Evolutionary conservation across 2,113 vertebrate genomes (phyloP).

Genomic region (Labrus mixtus): DNA sequence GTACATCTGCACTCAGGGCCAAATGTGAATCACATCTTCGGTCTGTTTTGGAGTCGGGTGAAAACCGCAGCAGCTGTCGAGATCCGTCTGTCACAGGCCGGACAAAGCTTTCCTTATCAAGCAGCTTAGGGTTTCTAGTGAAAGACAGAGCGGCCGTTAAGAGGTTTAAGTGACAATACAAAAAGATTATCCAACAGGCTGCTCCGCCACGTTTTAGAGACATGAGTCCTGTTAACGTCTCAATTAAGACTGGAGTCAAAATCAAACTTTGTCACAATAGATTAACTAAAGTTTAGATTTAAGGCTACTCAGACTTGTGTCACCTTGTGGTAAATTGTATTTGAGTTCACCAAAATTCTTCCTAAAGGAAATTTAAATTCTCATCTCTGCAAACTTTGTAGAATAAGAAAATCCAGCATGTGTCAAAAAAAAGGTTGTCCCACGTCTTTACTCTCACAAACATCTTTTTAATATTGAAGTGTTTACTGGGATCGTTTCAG

Average conservation of each 20-base stretch:
- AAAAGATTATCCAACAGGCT: slow-evolving; percentile 23
- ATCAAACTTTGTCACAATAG: neutral
- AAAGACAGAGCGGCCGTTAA: slow-evolving; percentile 53
- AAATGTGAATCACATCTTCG: slow-evolving; percentile 48
- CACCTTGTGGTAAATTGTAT: neutral
- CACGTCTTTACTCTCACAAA: neutral
- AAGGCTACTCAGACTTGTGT: neutral
- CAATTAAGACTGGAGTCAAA: neutral
- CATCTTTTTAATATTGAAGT: slow-evolving; percentile 1
- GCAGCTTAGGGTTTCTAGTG: slow-evolving; percentile 23
- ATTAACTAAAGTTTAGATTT: neutral
- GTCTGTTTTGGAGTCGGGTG: neutral
- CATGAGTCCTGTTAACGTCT: slow-evolving; percentile 11
- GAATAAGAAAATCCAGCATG: neutral
- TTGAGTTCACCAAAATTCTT: too few species aligned
- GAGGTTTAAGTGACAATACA: slow-evolving; percentile 43
- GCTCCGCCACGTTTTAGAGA: slow-evolving; percentile 15
- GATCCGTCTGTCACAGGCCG: slow-evolving; percentile 8
- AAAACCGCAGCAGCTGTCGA: slow-evolving; percentile 60
- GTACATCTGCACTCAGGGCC: neutral
- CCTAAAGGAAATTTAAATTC: too few species aligned
- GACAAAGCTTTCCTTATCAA: slow-evolving; percentile 47
- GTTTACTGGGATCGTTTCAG: slow-evolving; percentile 13
- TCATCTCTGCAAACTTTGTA: neutral
- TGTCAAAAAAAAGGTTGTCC: neutral